These are phyloP conservation scores for Charanyca ferruginea DNA, from an alignment of 2,888 invertebrate genomes.

Conservation along the genomic window DNA sequence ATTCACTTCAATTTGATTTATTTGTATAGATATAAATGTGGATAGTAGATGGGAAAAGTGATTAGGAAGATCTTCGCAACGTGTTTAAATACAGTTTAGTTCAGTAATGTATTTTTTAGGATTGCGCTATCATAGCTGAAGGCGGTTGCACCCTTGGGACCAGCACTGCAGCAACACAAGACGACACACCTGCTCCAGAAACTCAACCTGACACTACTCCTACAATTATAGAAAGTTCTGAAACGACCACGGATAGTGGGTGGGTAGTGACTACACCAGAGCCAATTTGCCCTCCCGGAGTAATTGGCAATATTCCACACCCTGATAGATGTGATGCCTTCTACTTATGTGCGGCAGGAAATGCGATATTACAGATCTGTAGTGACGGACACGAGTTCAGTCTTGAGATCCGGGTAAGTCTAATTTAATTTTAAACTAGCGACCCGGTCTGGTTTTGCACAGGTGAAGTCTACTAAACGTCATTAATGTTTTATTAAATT, in stretches of 20 bases:
- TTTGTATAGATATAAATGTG: too few relatives aligned
- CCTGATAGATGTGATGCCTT: conserved; percentile 67
- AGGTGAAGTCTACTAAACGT: too few relatives aligned
- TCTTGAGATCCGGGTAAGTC: not conserved
- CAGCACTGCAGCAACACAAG: conserved; percentile 4
- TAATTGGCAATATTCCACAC: conserved; percentile 66
- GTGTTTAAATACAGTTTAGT: too few relatives aligned
- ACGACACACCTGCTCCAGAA: not conserved
- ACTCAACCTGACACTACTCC: conserved; percentile 50
- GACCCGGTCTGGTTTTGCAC: too few relatives aligned
- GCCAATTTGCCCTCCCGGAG: conserved; percentile 62
- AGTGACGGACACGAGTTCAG: conserved; percentile 35
- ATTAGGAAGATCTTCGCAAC: too few relatives aligned
- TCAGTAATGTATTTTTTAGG: too few relatives aligned
- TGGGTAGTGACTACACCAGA: conserved; percentile 5
- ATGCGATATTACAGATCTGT: conserved; percentile 61
- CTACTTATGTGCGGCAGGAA: conserved; percentile 67
- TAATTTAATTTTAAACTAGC: too few relatives aligned
- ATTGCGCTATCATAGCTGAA: conserved; percentile 8
- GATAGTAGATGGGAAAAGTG: too few relatives aligned
- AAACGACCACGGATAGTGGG: too few relatives aligned
- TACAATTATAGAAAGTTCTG: not conserved
- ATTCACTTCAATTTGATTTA: too few relatives aligned
- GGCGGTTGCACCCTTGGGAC: conserved; percentile 29
- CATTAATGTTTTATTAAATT: too few relatives aligned